A percentile compares a stretch with the other conserved stretches of the same genome.
These are phyloP conservation scores for Mirounga angustirostris DNA, from an alignment of 2,113 vertebrate genomes.

Conservation along the genomic window DNA sequence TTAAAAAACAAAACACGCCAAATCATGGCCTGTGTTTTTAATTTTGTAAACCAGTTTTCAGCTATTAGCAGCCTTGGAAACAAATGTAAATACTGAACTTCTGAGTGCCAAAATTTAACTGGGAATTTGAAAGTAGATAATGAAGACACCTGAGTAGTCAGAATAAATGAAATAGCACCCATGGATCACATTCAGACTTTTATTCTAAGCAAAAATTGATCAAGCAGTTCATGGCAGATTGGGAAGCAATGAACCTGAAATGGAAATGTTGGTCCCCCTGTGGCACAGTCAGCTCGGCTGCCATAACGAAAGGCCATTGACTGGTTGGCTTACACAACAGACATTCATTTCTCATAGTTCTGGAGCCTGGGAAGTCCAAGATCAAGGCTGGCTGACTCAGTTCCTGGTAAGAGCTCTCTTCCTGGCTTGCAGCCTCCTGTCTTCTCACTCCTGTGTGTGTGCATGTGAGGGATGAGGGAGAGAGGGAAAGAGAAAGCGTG, in stretches of 20 bases:
- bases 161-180: conserved; percentile 10
- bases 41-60: background rate
- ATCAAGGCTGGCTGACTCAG: background rate
- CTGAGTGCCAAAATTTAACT: background rate
- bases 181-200: background rate
- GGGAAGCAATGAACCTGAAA: background rate
- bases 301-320: background rate
- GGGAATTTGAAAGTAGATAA: conserved; percentile 13
- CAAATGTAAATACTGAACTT: conserved; percentile 23
- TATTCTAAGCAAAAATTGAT: background rate
- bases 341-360: background rate
- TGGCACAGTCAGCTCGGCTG: background rate
- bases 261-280: background rate
- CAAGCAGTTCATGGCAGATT: background rate
- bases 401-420: background rate
- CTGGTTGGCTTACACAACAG: background rate
- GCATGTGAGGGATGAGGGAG: background rate
- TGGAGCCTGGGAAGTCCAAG: background rate
- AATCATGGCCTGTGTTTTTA: background rate
- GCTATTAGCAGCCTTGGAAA: background rate
- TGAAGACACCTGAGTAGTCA: background rate
- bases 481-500: background rate
- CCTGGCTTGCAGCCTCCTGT: background rate
- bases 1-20: background rate
- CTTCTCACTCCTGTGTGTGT: background rate